Evolutionary conservation across 2,888 invertebrate genomes (phyloP), one percentile per base, ranked within the genome.

Genomic region (Dastarcus helophoroides): DNA sequence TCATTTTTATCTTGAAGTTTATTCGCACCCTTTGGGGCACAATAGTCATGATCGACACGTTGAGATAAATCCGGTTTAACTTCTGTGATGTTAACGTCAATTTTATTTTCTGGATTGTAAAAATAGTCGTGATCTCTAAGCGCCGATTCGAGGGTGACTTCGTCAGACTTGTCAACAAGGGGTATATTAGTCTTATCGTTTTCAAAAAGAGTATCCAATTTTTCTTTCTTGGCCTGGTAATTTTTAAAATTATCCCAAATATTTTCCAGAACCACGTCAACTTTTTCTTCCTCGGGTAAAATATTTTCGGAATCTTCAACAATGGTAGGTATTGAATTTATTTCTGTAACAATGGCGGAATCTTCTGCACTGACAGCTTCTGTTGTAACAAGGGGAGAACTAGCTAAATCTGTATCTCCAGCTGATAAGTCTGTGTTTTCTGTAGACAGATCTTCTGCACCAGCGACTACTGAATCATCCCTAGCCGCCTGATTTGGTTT

Each of bases 171-270:
- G n/a, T 27, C 29, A 3, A 31, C 22, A 3, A 36, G 35, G 22
- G 37, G 37, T 11, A 31, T 30, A 25, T 33, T 54, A 33, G 31
- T 44, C 48, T 26, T 52, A 48, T 3, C 45, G 35, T 45, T 10
- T 29, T 27, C 26, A 22, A 54, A 46, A 40, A 52, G 39, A 31
- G 42, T 44, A 33, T 58, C 60, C 34, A 54, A 61, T 48, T 72
- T 75, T 42, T 73, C 77, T 35, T 76, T 69, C 49, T 72, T 76
- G 17, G 78, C 79, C 50, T 79, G 76, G 51, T 79, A 80, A 32
- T 73, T 75, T 50, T 79, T 76, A 45, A 80, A 80, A 51, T 80
- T 79, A 51, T 79, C 78, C 80, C 80, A 81, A 47, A 80, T 78
- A 28, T 76, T 76, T 46, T 78, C 69, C 49, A 79, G 70, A 42